Evolutionary conservation across 2,797 vertebrate genomes (phyloP), one percentile per base, ranked within the genome.

Genomic region (Microctenopoma steveboyesi): DNA sequence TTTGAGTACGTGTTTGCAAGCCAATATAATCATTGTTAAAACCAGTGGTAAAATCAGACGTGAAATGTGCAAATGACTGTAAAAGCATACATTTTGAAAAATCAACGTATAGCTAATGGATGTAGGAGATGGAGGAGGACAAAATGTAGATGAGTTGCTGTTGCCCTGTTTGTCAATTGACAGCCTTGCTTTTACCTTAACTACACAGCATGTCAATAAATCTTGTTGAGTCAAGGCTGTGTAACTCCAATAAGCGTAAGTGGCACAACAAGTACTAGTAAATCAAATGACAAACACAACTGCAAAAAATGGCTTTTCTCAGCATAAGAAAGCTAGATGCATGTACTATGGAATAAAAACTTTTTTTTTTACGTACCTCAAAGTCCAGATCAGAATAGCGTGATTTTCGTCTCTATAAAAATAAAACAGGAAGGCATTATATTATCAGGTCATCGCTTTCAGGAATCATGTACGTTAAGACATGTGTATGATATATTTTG

Each of bases 371-470:
- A 97, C 97, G 90, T 96, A 99, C 98, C 97, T 99, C 97, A 91
- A 99, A 99, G 95, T 99, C 98, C 93, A 99, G 94, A 94, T 99
- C 98, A 77, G 97, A 98, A 91, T 99, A 99, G 87, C 98, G 93
- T 68, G 98, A 99, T 93, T 99, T 99, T 95, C 98, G 96, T 96
- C 98, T 99, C 98, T 99, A 95, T 95, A 86, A 78, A 79, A 78
- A 73, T 30, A 69, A 70, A 84, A 83, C 13, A 74, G 1, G 25
- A 78, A 63, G 15, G 1, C 22, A 28, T 78, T 1, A 58, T n/a
- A 40, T 77, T 65, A 78, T 40, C 59, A 27, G 35, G 14, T 54
- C 4, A 14, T 63, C n/a, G 30, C 14, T 48, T 35, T 15, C 25
- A 40, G 6, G 25, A 37, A 10, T 40, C 42, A 5, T 14, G 7